These are phyloP conservation scores for Pseudochirops corinnae DNA, from an alignment of 2,797 vertebrate genomes.

Conservation along the genomic window DNA sequence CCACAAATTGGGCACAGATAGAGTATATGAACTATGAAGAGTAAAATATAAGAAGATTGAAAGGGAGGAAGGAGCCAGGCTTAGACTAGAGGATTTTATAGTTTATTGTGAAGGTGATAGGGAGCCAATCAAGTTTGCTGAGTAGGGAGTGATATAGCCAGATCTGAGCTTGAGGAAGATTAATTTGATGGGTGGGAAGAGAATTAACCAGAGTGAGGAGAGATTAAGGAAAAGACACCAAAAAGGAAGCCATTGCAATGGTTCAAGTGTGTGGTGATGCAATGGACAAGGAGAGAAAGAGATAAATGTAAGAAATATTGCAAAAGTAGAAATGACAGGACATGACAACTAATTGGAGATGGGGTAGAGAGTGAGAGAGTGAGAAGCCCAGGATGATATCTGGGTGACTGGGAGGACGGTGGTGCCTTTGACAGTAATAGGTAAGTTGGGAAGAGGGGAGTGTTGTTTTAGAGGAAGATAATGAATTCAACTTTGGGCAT, in stretches of 20 bases:
- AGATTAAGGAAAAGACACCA: background rate
- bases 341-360: background rate
- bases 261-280: background rate
- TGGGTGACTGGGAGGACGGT: background rate
- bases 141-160: background rate
- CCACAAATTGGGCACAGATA: background rate
- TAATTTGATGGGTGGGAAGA: background rate
- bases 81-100: background rate
- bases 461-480: background rate
- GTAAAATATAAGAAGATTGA: background rate
- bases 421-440: background rate
- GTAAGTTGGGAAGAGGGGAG: background rate
- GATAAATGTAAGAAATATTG: background rate
- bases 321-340: background rate
- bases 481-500: background rate
- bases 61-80: background rate
- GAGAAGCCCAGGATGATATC: background rate
- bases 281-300: background rate
- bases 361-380: background rate
- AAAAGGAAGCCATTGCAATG: background rate
- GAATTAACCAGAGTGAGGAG: background rate
- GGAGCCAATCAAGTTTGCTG: background rate
- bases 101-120: background rate
- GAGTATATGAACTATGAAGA: background rate
- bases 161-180: background rate